Percentiles rank a stretch among this genome's conserved stretches.
Evolutionary conservation across 2,797 vertebrate species (phyloP).

Genomic region (Rhinophrynus dorsalis): DNA sequence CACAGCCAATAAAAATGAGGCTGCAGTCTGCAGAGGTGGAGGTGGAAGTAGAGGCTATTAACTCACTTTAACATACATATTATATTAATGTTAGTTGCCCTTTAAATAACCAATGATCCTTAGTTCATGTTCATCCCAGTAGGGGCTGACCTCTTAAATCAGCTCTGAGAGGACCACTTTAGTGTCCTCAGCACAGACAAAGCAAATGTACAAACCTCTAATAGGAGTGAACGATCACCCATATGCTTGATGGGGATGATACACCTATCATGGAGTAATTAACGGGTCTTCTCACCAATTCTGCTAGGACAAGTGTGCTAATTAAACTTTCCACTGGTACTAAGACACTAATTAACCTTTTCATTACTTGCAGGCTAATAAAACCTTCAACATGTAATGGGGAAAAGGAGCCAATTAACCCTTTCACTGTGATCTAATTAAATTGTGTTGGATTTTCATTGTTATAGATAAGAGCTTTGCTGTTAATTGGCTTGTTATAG

Average conservation of each 20-base stretch:
- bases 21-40: no score
- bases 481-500: constrained; percentile 39
- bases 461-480: constrained; percentile 3
- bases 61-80: no score
- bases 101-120: constrained; percentile 20
- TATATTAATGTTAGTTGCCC: no score
- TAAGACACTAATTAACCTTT: constrained; percentile 40
- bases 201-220: neutral
- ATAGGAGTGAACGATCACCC: neutral
- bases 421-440: constrained; percentile 35
- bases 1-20: no score
- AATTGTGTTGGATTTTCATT: constrained; percentile 12
- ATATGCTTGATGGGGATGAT: constrained; percentile 9
- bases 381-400: neutral
- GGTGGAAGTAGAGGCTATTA: no score
- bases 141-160: constrained; percentile 7
- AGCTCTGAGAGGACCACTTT: constrained; percentile 19
- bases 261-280: constrained; percentile 24
- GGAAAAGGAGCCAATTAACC: constrained; percentile 33
- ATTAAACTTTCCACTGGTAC: constrained; percentile 31
- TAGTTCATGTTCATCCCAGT: constrained; percentile 11
- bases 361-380: constrained; percentile 10
- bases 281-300: constrained; percentile 6
- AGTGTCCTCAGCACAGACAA: neutral
- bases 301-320: constrained; percentile 16